Evolutionary conservation across 2,797 vertebrate species (phyloP), one percentile per base, ranked within the genome.

Genomic region (Naso thynnoides): DNA sequence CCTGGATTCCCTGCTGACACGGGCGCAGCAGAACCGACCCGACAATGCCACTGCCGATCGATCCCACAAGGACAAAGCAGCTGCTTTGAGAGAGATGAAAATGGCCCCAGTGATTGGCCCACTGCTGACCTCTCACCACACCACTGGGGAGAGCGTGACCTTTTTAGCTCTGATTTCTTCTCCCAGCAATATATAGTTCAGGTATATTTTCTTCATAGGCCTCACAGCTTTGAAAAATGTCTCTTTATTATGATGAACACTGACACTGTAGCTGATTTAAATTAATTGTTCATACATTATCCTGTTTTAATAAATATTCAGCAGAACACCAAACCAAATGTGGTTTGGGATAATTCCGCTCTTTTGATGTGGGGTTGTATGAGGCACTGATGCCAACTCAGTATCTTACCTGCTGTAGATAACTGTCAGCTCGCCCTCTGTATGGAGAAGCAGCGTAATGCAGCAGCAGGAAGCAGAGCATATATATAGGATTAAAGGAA

Each of bases 61-160:
- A 91, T 93, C 86, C 89, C 52, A 7, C 86, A 89, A 92, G 91
- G 92, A 86, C 91, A 82, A 77, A 84, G 87, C 86, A 76, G 81
- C 83, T 71, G 80, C 83, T 83, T 55, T 70, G 64, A 77, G 76
- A 66, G 87, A 65, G 82, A 83, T 72, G 76, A 80, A 85, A 86
- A 87, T 65, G 78, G 78, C 76, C 75, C 55, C 33, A 16, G 76
- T 88, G 88, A 89, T 60, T 88, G 89, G 83, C 79, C 84, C 65
- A 68, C 71, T 63, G 83, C 88, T 89, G 88, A 89, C 84, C 87
- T 92, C 86, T 80, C 84, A 82, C 85, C 85, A 79, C 77, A 66
- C 70, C 39, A 53, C 66, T 66, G 58, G 59, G 65, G 71, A 74
- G 64, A 63, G 61, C 85, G 80, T 86, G 82, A 93, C 90, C 87